phyloP scores from a whole-genome alignment of 2,113 vertebrate species.

The Cyprinodon brontotheroides region DNA sequence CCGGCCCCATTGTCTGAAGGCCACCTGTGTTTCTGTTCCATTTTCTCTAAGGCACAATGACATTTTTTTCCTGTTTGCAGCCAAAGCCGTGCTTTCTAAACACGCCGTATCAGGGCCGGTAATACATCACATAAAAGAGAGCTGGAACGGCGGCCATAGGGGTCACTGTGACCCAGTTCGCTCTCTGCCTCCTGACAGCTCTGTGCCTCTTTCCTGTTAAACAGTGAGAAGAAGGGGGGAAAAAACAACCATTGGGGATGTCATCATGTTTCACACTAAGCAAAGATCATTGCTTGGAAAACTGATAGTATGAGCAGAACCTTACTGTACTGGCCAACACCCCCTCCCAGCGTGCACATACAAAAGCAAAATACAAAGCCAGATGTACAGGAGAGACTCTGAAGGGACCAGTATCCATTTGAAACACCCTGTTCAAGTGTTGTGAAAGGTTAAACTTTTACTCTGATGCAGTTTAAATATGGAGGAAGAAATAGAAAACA shows the following conservation, averaged over 20 bases:
- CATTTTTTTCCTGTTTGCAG: conserved; percentile 58
- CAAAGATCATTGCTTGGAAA: conserved; percentile 55
- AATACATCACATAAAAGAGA: conserved; percentile 46
- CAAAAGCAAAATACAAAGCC: conserved; percentile 42
- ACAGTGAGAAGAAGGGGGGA: conserved; percentile 4
- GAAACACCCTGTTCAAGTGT: conserved; percentile 15
- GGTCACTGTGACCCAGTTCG: conserved; percentile 56
- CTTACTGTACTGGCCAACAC: conserved; percentile 22
- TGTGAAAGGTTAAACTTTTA: conserved; percentile 11
- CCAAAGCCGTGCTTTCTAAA: conserved; percentile 28
- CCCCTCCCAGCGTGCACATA: conserved; percentile 41
- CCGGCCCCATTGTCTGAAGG: conserved; percentile 51
- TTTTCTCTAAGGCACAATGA: conserved; percentile 52
- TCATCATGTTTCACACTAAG: conserved; percentile 59
- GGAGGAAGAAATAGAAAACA: neutral
- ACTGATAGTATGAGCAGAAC: conserved; percentile 54
- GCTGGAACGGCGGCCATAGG: conserved; percentile 22
- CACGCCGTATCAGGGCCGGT: conserved; percentile 18
- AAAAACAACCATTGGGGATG: conserved; percentile 16
- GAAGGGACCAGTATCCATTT: conserved; percentile 6
- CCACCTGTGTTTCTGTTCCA: conserved; percentile 60
- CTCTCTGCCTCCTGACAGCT: conserved; percentile 38
- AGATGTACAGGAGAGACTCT: conserved; percentile 35
- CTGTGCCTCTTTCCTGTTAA: conserved; percentile 42
- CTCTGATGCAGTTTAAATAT: neutral